Base-by-base conservation (phyloP, 2,113 vertebrate genomes). In the Tragulus kanchil region DNA sequence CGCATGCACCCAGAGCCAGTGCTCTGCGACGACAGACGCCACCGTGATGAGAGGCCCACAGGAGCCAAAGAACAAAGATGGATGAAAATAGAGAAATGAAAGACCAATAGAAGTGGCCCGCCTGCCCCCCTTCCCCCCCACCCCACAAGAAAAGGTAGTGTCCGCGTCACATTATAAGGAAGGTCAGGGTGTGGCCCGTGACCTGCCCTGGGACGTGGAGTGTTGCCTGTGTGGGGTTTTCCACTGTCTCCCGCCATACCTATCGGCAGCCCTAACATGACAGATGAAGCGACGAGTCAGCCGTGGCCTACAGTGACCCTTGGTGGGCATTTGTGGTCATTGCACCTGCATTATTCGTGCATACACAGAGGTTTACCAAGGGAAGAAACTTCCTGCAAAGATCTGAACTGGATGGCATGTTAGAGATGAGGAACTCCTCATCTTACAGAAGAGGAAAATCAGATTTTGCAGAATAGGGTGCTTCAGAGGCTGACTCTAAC, bases 401-500 rank as follows among this genome's bases (percentile, higher is more conserved):
- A 85, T 14, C 52, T 69, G 81, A 82, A 69, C 45, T 62, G 65
- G 81, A 58, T 0, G 0, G 52, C 1, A 0, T 28, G 81, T 86
- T 77, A 69, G 50, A 75, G 13, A 48, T 67, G 59, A 62, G 36
- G 19, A 87, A 13, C 19, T 50, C 73, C 19, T 93, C 73, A 1
- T 69, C 25, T 95, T 67, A 56, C 78, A 89, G 62, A 86, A 86
- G 25, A 58, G 28, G 28, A 82, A 77, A 62, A 56, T 45, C 48
- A 64, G 36, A 19, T 69, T 71, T 77, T 64, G n/a, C 31, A 67
- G 11, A 42, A 65, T 9, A 16, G 15, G 3, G 5, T 75, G 6
- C 78, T 97, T 93, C 50, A 45, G 50, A 65, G 11, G 28, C 61
- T 81, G 12, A 84, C 75, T 75, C 79, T 52, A 91, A 96, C 52